Percentiles rank a stretch among this genome's conserved stretches.
Conservation (phyloP, 30 jellyfish, hydroid and myxozoan species). For the Catostylus mosaicus region DNA sequence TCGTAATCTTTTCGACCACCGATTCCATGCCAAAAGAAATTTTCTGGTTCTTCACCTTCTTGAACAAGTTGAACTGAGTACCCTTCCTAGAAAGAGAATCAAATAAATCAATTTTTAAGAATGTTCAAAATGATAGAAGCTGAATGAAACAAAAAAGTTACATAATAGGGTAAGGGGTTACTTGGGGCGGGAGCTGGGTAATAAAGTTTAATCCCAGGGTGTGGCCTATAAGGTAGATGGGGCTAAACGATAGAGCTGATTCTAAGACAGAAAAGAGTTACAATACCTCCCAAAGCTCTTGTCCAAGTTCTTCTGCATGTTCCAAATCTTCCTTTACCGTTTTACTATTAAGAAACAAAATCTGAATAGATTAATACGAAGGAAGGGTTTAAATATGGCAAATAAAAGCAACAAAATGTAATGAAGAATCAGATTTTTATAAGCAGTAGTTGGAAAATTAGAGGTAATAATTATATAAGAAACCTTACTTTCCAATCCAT, state of each 20-base stretch:
- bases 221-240: no score
- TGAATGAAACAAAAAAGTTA: no score
- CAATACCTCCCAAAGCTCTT: constrained; percentile 80
- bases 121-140: no score
- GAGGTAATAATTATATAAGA: background rate
- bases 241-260: no score
- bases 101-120: no score
- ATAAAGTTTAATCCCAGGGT: no score
- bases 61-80: constrained; percentile 91
- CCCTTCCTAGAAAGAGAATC: constrained; percentile 63
- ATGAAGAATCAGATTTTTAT: no score
- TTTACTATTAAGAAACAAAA: constrained; percentile 40
- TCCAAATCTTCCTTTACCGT: constrained; percentile 70
- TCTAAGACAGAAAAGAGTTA: no score
- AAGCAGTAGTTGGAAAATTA: no score
- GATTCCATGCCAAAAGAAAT: constrained; percentile 98
- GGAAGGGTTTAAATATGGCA: background rate
- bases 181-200: no score
- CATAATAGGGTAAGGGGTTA: no score
- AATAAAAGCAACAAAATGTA: background rate
- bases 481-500: constrained; percentile 97
- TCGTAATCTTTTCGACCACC: constrained; percentile 96
- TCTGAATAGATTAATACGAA: no score
- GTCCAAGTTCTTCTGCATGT: constrained; percentile 95
- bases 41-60: constrained; percentile 99